Evolutionary conservation across 2,113 vertebrate species (phyloP).

Genomic region (Dasyprocta punctata): DNA sequence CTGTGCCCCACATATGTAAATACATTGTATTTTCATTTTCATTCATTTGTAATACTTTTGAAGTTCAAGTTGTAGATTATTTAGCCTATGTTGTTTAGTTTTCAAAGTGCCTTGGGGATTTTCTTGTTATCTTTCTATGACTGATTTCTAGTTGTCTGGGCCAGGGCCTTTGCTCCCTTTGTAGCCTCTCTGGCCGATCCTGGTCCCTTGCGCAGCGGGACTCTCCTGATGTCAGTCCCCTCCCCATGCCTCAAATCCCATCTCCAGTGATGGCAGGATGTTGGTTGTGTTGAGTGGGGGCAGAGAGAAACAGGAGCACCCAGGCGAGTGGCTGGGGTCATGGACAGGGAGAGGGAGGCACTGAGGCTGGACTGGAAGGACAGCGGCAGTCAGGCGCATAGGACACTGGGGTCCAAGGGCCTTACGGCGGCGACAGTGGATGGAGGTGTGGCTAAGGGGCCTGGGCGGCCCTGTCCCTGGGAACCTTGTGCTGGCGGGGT

Average conservation of each 20-base stretch:
- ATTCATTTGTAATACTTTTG: not conserved
- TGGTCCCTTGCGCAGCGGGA: not conserved
- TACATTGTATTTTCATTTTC: not conserved
- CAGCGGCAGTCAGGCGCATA: rapidly evolving
- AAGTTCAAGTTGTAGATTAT: not conserved
- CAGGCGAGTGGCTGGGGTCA: not conserved
- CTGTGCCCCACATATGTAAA: not conserved
- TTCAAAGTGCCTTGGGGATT: not conserved
- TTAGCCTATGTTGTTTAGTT: not conserved
- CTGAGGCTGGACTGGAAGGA: not conserved
- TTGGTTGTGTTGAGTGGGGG: not conserved
- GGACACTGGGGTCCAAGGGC: not conserved
- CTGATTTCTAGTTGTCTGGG: not conserved
- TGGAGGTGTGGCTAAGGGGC: not conserved
- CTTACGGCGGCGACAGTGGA: not conserved
- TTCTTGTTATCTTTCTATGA: not conserved
- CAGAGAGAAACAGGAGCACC: not conserved
- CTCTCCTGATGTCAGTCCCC: not conserved
- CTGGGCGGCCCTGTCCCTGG: not conserved
- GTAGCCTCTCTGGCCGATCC: not conserved
- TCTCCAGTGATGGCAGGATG: not conserved
- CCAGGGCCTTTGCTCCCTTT: not conserved
- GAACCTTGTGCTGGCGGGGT: not conserved
- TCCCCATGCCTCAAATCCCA: not conserved
- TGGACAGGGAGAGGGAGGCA: not conserved